Percentiles rank a stretch among this genome's conserved stretches.
Evolutionary conservation across 2,888 invertebrate genomes (phyloP).

Genomic region (Nyleta sp.): DNA sequence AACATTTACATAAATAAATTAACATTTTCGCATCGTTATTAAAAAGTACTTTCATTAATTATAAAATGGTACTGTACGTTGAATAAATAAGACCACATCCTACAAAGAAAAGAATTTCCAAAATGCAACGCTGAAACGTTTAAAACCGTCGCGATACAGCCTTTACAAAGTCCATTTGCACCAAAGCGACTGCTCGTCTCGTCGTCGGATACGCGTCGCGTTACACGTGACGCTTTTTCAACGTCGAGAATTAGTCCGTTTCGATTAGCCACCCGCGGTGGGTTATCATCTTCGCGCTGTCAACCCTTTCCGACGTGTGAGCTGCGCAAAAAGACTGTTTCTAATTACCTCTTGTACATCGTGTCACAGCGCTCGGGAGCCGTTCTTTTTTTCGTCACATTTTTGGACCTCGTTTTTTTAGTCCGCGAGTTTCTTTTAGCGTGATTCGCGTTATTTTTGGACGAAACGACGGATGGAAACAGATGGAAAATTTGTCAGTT

Average conservation of each 20-base stretch:
- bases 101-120: too few relatives aligned
- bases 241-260: constrained; percentile 60
- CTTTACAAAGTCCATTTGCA: constrained; percentile 53
- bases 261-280: constrained; percentile 60
- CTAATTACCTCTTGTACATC: constrained; percentile 60
- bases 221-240: constrained; percentile 56
- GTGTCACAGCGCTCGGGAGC: constrained; percentile 30
- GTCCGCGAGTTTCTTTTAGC: constrained; percentile 35
- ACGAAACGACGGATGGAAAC: constrained; percentile 31
- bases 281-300: constrained; percentile 59
- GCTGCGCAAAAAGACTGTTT: constrained; percentile 49
- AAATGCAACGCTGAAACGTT: constrained; percentile 45
- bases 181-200: constrained; percentile 49
- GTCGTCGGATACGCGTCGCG: constrained; percentile 49
- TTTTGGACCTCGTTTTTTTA: constrained; percentile 25
- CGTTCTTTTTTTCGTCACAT: constrained; percentile 25
- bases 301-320: constrained; percentile 58
- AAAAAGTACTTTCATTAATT: too few relatives aligned
- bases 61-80: too few relatives aligned
- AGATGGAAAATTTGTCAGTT: constrained; percentile 46
- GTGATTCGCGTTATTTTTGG: constrained; percentile 40
- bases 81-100: too few relatives aligned
- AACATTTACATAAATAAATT: too few relatives aligned
- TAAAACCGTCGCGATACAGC: constrained; percentile 33
- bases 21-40: neutral